These are phyloP conservation scores for Brachionus rotundiformis DNA, from an alignment of 1,140 invertebrate genomes.

Conservation along the genomic window DNA sequence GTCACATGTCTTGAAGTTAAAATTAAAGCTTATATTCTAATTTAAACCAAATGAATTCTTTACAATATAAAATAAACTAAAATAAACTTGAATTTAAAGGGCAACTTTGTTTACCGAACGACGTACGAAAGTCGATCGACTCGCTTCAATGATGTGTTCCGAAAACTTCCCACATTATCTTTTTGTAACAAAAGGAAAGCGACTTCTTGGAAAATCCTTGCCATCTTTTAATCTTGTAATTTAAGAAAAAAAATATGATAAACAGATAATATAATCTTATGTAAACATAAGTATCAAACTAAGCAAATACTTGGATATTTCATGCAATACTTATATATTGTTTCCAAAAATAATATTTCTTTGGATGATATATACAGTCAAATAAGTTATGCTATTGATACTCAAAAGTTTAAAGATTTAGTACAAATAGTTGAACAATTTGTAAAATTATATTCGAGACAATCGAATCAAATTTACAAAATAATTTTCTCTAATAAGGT, in stretches of 20 bases:
- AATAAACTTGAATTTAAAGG: background rate
- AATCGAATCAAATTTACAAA: conserved; percentile 44
- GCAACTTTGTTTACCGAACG: background rate
- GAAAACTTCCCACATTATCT: conserved; percentile 52
- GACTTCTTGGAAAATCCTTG: conserved; percentile 33
- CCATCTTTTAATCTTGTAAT: conserved; percentile 33
- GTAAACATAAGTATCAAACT: conserved; percentile 17
- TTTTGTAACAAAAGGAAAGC: conserved; percentile 36
- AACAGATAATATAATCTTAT: background rate
- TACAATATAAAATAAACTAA: background rate
- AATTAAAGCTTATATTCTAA: too few relatives aligned
- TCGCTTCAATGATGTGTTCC: conserved; percentile 40
- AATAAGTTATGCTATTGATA: conserved; percentile 43
- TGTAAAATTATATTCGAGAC: conserved; percentile 28
- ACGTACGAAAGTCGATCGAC: conserved; percentile 29
- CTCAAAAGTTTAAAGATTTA: conserved; percentile 47
- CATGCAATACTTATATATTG: conserved; percentile 47
- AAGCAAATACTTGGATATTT: conserved; percentile 50
- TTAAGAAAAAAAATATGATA: background rate
- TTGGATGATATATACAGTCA: conserved; percentile 42
- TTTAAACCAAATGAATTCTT: background rate
- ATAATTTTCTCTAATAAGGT: conserved; percentile 44
- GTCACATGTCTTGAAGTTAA: too few relatives aligned
- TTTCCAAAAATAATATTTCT: conserved; percentile 40
- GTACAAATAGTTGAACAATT: conserved; percentile 34